Evolutionary conservation across 1,140 invertebrate genomes (phyloP).

Genomic region (Bombus cullumanus): DNA sequence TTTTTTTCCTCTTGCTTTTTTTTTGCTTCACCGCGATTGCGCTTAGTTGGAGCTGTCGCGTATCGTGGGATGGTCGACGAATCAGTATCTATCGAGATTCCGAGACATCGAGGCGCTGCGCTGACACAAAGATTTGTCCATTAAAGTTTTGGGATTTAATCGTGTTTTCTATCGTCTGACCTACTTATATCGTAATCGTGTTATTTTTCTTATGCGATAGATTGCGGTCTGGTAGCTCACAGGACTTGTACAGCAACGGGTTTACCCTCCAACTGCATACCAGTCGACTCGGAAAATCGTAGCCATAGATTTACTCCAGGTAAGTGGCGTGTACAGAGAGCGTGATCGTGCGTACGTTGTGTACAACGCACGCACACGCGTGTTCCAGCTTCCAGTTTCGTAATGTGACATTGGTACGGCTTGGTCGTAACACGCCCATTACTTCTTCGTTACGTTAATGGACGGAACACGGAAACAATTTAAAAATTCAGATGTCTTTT

Average conservation of each 20-base stretch:
- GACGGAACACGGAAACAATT: conserved; percentile 56
- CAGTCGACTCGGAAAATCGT: conserved; percentile 72
- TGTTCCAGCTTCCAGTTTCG: conserved; percentile 8
- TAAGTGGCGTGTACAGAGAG: conserved; percentile 58
- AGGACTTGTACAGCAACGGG: conserved; percentile 88
- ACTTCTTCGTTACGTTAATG: conserved; percentile 49
- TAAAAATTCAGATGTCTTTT: conserved; percentile 62
- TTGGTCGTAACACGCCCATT: conserved; percentile 22
- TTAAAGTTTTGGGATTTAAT: background rate
- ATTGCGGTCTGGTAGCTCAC: conserved; percentile 89
- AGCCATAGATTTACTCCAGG: conserved; percentile 77
- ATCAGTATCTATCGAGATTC: background rate
- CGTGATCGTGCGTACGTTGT: background rate
- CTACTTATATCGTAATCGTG: background rate
- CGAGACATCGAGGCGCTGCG: background rate
- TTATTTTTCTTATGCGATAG: conserved; percentile 70
- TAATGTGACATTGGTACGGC: conserved; percentile 40
- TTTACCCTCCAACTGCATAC: conserved; percentile 81
- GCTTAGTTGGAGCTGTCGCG: background rate
- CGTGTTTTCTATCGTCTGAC: background rate
- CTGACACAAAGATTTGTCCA: background rate
- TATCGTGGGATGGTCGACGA: background rate
- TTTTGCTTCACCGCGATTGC: background rate
- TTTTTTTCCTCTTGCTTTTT: too few relatives aligned
- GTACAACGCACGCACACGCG: background rate